phyloP scores from a whole-genome alignment of 2,797 vertebrate genomes.

The Myotis pilosus region DNA sequence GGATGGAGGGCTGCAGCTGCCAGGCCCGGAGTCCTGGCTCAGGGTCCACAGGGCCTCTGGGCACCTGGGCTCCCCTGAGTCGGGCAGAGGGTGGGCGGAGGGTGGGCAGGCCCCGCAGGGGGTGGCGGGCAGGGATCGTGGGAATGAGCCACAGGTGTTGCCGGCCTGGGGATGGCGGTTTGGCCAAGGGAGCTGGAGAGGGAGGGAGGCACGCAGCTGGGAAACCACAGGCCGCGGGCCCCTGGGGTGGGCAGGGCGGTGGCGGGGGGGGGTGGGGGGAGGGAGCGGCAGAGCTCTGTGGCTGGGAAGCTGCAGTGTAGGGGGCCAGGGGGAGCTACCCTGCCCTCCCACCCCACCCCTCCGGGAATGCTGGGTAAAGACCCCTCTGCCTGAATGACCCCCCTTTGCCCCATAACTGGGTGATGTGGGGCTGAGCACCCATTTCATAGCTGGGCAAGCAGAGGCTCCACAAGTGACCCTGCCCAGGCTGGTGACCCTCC shows the following conservation, averaged over 20 bases:
- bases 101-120: fast-evolving
- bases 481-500: fast-evolving
- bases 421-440: background rate
- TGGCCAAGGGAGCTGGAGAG: fast-evolving
- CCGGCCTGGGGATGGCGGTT: background rate
- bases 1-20: background rate
- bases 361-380: background rate
- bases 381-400: fast-evolving
- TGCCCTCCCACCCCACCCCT: fast-evolving
- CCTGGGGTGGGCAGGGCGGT: background rate
- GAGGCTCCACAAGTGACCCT: fast-evolving
- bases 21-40: background rate
- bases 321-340: fast-evolving
- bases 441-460: background rate
- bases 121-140: background rate
- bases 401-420: background rate
- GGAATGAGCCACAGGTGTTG: background rate
- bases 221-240: fast-evolving
- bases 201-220: fast-evolving
- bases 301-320: background rate
- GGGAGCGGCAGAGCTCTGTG: background rate
- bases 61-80: fast-evolving
- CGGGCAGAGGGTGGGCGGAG: fast-evolving
- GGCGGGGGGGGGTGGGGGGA: fast-evolving
- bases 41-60: fast-evolving